A percentile compares a stretch with the other conserved stretches of the same genome.
Evolutionary conservation across 2,888 invertebrate genomes (phyloP).

Genomic region (Apomyelois bistriatella): DNA sequence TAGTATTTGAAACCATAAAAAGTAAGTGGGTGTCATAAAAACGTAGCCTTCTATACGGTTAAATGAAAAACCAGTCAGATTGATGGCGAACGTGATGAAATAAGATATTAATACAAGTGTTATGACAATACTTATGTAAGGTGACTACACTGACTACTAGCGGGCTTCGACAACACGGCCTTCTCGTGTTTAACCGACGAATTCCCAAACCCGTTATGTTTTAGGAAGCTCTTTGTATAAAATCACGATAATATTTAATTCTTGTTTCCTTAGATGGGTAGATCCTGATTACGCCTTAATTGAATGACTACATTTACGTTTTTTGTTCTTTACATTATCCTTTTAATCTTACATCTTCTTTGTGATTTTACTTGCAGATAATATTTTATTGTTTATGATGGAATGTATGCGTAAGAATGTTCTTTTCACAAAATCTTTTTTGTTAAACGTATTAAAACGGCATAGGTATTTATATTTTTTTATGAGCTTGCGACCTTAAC

Average conservation of each 20-base stretch:
- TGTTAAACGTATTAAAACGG: no score
- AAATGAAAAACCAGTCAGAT: conserved; percentile 25
- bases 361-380: not conserved
- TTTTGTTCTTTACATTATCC: conserved; percentile 28
- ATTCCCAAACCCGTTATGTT: conserved; percentile 23
- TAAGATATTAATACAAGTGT: conserved; percentile 30
- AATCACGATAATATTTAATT: conserved; percentile 36
- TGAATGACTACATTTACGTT: conserved; percentile 38
- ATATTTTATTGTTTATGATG: not conserved
- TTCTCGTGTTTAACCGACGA: conserved; percentile 19
- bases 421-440: not conserved
- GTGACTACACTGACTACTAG: conserved; percentile 17
- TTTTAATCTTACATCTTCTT: not conserved
- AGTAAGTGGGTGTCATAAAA: conserved; percentile 1
- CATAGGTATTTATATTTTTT: no score
- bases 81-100: conserved; percentile 27
- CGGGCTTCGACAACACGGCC: conserved; percentile 34
- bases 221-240: conserved; percentile 45
- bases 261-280: conserved; percentile 1
- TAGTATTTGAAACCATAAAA: conserved; percentile 2
- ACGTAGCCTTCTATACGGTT: conserved; percentile 14
- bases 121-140: conserved; percentile 38
- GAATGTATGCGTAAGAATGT: not conserved
- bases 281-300: conserved; percentile 24
- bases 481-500: no score